Evolutionary conservation across 2,113 vertebrate species (phyloP).

Genomic region (Parotia lawesii): DNA sequence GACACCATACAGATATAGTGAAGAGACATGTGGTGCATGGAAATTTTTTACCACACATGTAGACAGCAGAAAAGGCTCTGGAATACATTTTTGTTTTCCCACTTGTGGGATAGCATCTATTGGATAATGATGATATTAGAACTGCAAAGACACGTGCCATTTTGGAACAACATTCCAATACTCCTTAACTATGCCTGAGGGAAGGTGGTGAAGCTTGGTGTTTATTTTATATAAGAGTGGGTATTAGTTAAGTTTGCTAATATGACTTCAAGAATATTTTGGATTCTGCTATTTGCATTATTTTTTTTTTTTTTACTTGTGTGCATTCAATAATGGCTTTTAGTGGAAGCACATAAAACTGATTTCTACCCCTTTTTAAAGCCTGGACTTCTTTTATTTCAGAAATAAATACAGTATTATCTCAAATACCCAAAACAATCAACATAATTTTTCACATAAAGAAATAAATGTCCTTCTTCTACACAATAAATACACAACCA

Average conservation of each 20-base stretch:
- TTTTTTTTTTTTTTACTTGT: background rate
- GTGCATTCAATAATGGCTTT: background rate
- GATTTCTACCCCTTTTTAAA: background rate
- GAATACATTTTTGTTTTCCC: conserved; percentile 70
- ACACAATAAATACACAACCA: background rate
- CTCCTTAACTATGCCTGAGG: conserved; percentile 11
- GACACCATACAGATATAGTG: conserved; percentile 58
- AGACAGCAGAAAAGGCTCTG: conserved; percentile 63
- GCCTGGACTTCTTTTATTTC: background rate
- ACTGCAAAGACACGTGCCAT: conserved; percentile 64
- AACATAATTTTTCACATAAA: background rate
- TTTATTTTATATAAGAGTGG: conserved; percentile 32
- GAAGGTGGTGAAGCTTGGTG: conserved; percentile 31
- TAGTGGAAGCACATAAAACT: background rate
- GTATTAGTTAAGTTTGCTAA: conserved; percentile 29
- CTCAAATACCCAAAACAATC: background rate
- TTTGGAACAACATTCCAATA: conserved; percentile 54
- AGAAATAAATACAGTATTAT: background rate
- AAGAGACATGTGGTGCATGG: conserved; percentile 62
- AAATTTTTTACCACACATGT: conserved; percentile 72
- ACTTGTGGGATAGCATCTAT: conserved; percentile 69
- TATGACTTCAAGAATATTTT: background rate
- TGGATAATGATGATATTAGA: conserved; percentile 72
- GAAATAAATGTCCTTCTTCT: background rate
- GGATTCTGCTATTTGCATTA: background rate